Percentiles rank a stretch among this genome's conserved stretches.
Conservation (phyloP, 2,797 vertebrate species). For the Oreortyx pictus region DNA sequence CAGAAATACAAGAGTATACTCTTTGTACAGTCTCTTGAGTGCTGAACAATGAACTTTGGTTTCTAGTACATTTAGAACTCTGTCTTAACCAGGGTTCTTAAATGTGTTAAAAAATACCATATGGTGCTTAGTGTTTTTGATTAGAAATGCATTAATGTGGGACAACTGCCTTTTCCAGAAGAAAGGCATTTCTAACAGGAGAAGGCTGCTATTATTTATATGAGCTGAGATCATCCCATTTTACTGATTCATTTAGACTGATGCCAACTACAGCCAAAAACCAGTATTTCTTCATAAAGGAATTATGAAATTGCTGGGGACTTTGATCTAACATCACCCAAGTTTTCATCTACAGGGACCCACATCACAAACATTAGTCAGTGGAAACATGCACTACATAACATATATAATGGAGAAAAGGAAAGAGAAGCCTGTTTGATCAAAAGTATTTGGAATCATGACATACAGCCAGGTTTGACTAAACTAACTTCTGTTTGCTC, state of each 20-base stretch:
- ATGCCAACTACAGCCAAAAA: conserved; percentile 56
- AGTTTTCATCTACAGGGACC: conserved; percentile 39
- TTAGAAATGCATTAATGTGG: conserved; percentile 62
- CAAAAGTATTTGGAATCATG: conserved; percentile 38
- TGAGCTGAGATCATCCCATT: conserved; percentile 64
- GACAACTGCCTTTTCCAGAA: conserved; percentile 61
- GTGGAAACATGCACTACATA: background rate
- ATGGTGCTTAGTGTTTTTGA: conserved; percentile 53
- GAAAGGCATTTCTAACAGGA: conserved; percentile 67
- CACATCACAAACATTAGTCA: conserved; percentile 24
- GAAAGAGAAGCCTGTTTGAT: conserved; percentile 50
- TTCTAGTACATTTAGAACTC: conserved; percentile 50
- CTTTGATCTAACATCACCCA: conserved; percentile 71
- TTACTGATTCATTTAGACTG: conserved; percentile 72
- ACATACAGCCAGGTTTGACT: conserved; percentile 46
- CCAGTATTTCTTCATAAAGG: conserved; percentile 63
- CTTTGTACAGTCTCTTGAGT: conserved; percentile 15
- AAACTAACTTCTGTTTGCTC: background rate
- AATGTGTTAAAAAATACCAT: conserved; percentile 61
- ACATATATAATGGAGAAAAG: background rate
- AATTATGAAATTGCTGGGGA: conserved; percentile 59
- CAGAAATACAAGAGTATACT: conserved; percentile 13
- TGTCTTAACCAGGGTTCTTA: conserved; percentile 35
- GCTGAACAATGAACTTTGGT: conserved; percentile 38
- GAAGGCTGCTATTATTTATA: conserved; percentile 64